A percentile compares a stretch with the other conserved stretches of the same genome.
These are phyloP conservation scores for Leptinotarsa rubiginosa DNA, from an alignment of 2,888 invertebrate genomes.

Conservation along the genomic window DNA sequence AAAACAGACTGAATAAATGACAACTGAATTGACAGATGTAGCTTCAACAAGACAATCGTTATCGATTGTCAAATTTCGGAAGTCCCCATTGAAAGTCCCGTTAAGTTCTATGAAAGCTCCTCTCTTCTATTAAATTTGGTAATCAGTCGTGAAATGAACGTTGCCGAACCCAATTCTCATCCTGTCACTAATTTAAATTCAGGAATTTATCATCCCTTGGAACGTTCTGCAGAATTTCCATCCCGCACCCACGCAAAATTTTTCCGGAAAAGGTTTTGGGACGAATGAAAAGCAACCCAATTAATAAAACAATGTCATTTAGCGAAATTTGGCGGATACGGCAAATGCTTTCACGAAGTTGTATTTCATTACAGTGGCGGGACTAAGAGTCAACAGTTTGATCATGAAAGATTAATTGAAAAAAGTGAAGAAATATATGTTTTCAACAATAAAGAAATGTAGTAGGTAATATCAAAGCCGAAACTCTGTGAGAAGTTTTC, in stretches of 20 bases:
- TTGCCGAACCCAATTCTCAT: not conserved
- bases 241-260: not conserved
- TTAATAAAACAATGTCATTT: not conserved
- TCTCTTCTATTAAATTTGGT: not conserved
- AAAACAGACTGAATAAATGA: no score
- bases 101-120: no score
- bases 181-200: conserved; percentile 15
- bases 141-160: not conserved
- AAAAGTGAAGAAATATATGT: not conserved
- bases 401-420: not conserved
- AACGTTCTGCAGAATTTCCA: not conserved
- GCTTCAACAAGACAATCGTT: no score
- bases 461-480: no score
- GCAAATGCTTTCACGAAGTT: not conserved
- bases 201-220: not conserved
- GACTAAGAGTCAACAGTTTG: not conserved
- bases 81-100: no score
- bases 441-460: no score
- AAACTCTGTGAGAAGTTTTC: no score
- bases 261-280: not conserved
- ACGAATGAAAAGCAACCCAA: conserved; percentile 2
- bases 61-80: no score
- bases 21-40: no score
- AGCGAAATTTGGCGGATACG: not conserved
- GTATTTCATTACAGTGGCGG: not conserved